Percentiles rank a stretch among this genome's conserved stretches.
These are phyloP conservation scores for Tauraco erythrolophus DNA, from an alignment of 2,113 vertebrate genomes.

Conservation along the genomic window DNA sequence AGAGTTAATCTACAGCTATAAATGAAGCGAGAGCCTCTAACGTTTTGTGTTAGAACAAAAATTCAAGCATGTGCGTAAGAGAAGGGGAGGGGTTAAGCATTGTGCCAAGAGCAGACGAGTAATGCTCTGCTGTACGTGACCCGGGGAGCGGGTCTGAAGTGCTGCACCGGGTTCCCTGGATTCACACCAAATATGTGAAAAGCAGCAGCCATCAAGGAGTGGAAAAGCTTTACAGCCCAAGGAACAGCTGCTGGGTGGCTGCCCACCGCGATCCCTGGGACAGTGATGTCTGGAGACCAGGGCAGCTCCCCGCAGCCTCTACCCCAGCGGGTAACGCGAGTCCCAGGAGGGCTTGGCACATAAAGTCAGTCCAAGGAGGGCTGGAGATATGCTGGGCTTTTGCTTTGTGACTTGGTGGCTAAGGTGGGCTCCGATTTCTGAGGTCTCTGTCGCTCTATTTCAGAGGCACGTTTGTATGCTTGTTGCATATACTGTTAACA, in stretches of 20 bases:
- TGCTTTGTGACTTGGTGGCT: not conserved
- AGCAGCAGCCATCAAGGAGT: not conserved
- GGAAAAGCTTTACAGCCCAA: not conserved
- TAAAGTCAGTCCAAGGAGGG: not conserved
- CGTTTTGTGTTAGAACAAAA: not conserved
- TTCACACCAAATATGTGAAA: conserved; percentile 39
- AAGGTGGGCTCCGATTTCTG: not conserved
- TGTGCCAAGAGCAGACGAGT: not conserved
- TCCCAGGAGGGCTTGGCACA: not conserved
- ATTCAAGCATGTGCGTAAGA: not conserved
- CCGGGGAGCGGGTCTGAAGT: not conserved
- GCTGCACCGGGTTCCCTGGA: conserved; percentile 41
- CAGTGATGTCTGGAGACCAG: not conserved
- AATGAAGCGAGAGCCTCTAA: not conserved
- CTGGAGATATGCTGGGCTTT: not conserved
- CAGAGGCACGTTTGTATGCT: not conserved
- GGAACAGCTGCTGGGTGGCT: conserved; percentile 19
- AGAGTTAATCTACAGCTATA: not conserved
- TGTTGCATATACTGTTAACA: not conserved
- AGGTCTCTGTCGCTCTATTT: not conserved
- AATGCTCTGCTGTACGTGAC: not conserved
- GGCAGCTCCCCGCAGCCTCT: not conserved
- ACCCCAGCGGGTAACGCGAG: fast-evolving
- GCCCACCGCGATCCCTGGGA: not conserved
- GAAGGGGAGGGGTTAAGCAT: not conserved